phyloP scores from a whole-genome alignment of 2,888 invertebrate genomes.

The Agrochola circellaris region DNA sequence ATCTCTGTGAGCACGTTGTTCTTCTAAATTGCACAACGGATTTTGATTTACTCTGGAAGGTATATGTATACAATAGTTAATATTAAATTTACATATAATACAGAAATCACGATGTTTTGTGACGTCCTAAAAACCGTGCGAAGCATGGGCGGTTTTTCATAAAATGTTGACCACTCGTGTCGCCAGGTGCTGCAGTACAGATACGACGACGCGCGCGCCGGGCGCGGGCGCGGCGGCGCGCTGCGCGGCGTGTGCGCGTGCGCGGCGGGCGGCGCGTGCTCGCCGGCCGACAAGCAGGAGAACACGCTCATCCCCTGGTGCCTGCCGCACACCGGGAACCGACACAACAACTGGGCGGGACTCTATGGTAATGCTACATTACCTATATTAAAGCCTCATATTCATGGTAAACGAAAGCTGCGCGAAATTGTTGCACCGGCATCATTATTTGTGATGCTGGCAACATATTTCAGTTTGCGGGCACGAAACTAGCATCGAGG shows the following conservation, averaged over 20 bases:
- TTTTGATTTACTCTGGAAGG: background rate
- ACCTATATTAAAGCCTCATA: background rate
- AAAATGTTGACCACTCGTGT: background rate
- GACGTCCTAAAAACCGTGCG: background rate
- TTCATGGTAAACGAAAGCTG: background rate
- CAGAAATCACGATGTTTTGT: background rate
- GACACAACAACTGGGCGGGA: slow-evolving; percentile 97
- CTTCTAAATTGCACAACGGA: background rate
- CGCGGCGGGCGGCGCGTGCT: slow-evolving; percentile 92
- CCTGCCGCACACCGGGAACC: slow-evolving; percentile 95
- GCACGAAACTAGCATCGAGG: background rate
- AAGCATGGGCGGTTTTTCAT: background rate
- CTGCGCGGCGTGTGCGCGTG: slow-evolving; percentile 95
- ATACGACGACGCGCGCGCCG: slow-evolving; percentile 87
- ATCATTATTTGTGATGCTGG: background rate
- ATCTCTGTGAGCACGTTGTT: too few species aligned
- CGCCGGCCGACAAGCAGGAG: slow-evolving; percentile 93
- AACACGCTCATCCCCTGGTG: slow-evolving; percentile 97
- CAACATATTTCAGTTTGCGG: background rate
- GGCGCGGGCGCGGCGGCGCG: slow-evolving; percentile 83
- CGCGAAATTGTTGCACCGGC: background rate
- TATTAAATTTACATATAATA: background rate
- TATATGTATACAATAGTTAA: background rate
- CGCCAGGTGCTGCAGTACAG: slow-evolving; percentile 86
- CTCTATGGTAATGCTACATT: slow-evolving; percentile 91